A percentile compares a stretch with the other conserved stretches of the same genome.
Evolutionary conservation across 2,888 invertebrate species (phyloP).

Genomic region (Lumbricus terrestris): DNA sequence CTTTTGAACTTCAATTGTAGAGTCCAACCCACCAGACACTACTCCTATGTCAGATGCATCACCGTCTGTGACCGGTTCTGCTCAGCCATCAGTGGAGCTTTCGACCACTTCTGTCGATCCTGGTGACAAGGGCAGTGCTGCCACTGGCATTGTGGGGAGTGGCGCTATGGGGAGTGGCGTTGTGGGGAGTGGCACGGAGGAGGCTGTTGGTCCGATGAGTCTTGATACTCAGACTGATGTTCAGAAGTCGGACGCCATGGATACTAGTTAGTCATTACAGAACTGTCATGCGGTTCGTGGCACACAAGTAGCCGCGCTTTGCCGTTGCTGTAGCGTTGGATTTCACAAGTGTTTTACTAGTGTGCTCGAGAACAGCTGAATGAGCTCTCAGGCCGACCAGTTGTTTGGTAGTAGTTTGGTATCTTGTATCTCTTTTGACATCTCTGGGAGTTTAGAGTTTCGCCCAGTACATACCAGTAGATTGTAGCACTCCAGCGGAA

Average conservation of each 20-base stretch:
- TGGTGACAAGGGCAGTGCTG: too few species aligned
- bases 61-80: background rate
- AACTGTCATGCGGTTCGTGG: background rate
- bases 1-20: background rate
- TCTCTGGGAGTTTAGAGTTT: background rate
- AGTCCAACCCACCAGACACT: background rate
- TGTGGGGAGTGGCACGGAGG: background rate
- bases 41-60: background rate
- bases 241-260: background rate
- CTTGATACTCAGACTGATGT: background rate
- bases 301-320: too few species aligned
- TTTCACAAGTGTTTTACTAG: background rate
- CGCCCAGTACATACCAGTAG: too few species aligned
- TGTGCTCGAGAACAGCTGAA: background rate
- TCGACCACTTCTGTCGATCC: too few species aligned
- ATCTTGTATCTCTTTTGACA: background rate
- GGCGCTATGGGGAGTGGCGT: too few species aligned
- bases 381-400: background rate
- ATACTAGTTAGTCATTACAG: background rate
- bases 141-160: too few species aligned
- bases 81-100: background rate
- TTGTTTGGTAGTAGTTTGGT: background rate
- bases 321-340: background rate
- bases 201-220: too few species aligned
- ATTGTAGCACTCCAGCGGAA: background rate